These are phyloP conservation scores for Phataginus tetradactyla DNA, from an alignment of 2,797 vertebrate genomes.

Conservation along the genomic window DNA sequence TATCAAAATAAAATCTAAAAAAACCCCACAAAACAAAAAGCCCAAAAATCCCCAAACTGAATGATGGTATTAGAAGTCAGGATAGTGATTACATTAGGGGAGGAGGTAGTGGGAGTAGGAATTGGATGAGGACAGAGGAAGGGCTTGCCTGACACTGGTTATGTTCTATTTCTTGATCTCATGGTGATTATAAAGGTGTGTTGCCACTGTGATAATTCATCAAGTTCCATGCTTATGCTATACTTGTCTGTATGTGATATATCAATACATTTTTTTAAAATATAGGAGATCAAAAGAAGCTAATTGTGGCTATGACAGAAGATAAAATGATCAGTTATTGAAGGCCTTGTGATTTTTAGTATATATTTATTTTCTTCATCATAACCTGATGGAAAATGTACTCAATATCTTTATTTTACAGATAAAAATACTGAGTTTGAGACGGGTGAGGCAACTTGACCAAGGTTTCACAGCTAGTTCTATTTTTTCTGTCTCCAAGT, in stretches of 20 bases:
- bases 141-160: background rate
- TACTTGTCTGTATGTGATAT: background rate
- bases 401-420: background rate
- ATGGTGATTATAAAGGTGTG: background rate
- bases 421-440: background rate
- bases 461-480: background rate
- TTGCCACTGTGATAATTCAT: background rate
- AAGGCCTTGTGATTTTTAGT: background rate
- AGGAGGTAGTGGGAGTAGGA: no score
- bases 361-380: background rate
- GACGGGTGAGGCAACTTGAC: background rate
- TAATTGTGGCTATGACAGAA: background rate
- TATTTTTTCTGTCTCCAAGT: background rate
- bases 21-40: background rate
- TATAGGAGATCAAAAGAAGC: background rate
- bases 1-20: background rate
- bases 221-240: background rate
- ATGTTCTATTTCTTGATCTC: background rate
- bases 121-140: background rate
- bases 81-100: background rate
- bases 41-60: background rate
- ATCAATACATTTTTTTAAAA: background rate
- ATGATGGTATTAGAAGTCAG: background rate
- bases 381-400: background rate
- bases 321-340: background rate